Base-by-base conservation (phyloP, 1,140 invertebrate species). In the Liolophura sinensis region DNA sequence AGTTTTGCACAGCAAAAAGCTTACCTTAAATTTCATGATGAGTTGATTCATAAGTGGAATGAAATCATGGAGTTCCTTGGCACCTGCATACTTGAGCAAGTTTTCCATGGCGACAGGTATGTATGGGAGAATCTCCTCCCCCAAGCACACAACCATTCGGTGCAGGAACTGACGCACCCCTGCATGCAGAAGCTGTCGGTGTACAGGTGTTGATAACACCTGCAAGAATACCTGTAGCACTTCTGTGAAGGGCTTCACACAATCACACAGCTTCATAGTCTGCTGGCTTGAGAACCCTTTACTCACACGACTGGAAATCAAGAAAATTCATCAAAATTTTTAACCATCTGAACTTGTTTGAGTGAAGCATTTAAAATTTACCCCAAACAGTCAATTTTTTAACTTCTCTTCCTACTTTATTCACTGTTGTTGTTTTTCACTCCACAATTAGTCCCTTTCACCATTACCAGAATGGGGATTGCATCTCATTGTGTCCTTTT, bases 31-130 rank as follows among this genome's bases (percentile, higher is more conserved):
- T 74, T 89, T 89, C 60, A 83, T 84, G 51, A 89, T 87, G 54
- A 89, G 79, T 75, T 89, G 88, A 72, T 87, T 89, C 61, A 89
- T 84, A 9, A 89, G 79, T 14, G 88, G 88, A 52, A 89, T 85
- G 69, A 89, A 88, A 70, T 89, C 88, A 63, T 87, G 85, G 24
- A 89, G 78, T 64, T 85, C 84, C 46, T 79, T 80, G 7, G 84
- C 80, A 72, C 87, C 85, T 16, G 85, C 81, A 50, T 84, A 76
- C 64, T 85, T 87, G 11, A 89, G 77, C 40, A 89, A 78, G 60
- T 79, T 80, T 68, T 88, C 83, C 25, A 89, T 84, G 6, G 86
- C 85, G 4, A 80, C 40, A 9, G 88, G 88, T 50, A 89, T 80
- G 67, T 86, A 86, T 0, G 87, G 88, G n/a, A 89, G 69, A 16